Percentiles rank a stretch among this genome's conserved stretches.
These are phyloP conservation scores for Sesia apiformis DNA, from an alignment of 2,888 invertebrate genomes.

Conservation along the genomic window DNA sequence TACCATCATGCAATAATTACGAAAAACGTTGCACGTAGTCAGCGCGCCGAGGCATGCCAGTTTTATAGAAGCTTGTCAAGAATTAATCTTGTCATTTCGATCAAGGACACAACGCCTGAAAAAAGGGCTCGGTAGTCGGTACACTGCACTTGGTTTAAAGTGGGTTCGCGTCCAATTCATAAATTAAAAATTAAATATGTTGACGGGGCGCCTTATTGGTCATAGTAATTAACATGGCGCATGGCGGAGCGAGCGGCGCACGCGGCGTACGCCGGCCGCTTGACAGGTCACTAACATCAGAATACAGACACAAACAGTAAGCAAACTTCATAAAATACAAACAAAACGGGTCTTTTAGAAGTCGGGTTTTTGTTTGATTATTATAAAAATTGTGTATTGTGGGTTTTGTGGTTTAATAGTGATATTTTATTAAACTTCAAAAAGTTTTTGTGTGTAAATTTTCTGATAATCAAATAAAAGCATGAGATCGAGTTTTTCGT, in stretches of 20 bases:
- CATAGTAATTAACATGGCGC: constrained; percentile 63
- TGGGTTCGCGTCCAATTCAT: constrained; percentile 44
- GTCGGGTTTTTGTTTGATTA: too few relatives aligned
- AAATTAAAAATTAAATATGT: constrained; percentile 55
- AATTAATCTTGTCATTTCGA: constrained; percentile 58
- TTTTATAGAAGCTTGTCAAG: constrained; percentile 29
- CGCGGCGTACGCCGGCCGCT: constrained; percentile 18
- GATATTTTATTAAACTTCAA: too few relatives aligned
- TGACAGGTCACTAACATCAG: constrained; percentile 55
- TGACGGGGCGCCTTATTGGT: constrained; percentile 62
- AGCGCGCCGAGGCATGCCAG: constrained; percentile 29
- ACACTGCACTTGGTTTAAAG: constrained; percentile 29
- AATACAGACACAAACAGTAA: too few relatives aligned
- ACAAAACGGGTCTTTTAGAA: too few relatives aligned
- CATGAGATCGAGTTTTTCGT: too few relatives aligned
- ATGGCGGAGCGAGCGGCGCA: constrained; percentile 33
- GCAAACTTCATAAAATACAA: too few relatives aligned
- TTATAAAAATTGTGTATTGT: too few relatives aligned
- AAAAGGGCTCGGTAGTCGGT: constrained; percentile 17
- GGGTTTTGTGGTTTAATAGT: too few relatives aligned
- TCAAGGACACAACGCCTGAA: constrained; percentile 38
- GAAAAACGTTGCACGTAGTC: not conserved
- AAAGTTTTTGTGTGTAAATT: too few relatives aligned
- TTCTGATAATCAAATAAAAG: too few relatives aligned
- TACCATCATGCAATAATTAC: not conserved